phyloP scores from a whole-genome alignment of 2,888 invertebrate genomes.

The Lathronympha strigana region DNA sequence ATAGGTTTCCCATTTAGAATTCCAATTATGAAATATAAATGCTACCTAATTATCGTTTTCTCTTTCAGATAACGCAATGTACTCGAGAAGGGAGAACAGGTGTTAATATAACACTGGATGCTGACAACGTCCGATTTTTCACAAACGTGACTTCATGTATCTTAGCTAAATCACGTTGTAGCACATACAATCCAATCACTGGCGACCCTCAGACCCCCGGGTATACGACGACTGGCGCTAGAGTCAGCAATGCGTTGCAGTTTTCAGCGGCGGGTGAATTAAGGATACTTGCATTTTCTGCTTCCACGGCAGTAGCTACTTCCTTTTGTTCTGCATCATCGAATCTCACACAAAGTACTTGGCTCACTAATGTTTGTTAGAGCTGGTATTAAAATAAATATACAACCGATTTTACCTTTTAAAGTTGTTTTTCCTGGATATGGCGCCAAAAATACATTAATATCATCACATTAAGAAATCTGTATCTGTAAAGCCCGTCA shows the following conservation, averaged over 20 bases:
- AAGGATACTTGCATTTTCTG: slow-evolving; percentile 81
- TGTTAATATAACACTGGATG: slow-evolving; percentile 75
- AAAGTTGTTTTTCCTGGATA: too few species aligned
- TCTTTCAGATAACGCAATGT: slow-evolving; percentile 79
- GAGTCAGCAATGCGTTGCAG: slow-evolving; percentile 83
- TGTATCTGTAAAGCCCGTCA: too few species aligned
- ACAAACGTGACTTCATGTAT: slow-evolving; percentile 87
- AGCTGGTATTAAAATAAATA: background rate
- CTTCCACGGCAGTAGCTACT: slow-evolving; percentile 75
- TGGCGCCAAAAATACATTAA: too few species aligned
- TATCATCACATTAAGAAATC: too few species aligned
- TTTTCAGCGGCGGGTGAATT: slow-evolving; percentile 82
- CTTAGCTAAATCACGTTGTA: slow-evolving; percentile 86
- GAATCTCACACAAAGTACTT: slow-evolving; percentile 81
- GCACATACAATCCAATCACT: slow-evolving; percentile 86
- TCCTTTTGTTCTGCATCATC: slow-evolving; percentile 80
- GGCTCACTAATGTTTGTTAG: slow-evolving; percentile 76
- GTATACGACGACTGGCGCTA: slow-evolving; percentile 65
- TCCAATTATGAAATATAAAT: too few species aligned
- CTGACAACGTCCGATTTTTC: slow-evolving; percentile 81
- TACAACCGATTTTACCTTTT: background rate
- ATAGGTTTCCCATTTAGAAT: too few species aligned
- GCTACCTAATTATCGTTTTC: background rate
- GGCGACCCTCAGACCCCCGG: slow-evolving; percentile 85
- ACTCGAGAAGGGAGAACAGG: slow-evolving; percentile 80